Base-by-base conservation (phyloP, 2,888 invertebrate species). In the Lasius platythorax region DNA sequence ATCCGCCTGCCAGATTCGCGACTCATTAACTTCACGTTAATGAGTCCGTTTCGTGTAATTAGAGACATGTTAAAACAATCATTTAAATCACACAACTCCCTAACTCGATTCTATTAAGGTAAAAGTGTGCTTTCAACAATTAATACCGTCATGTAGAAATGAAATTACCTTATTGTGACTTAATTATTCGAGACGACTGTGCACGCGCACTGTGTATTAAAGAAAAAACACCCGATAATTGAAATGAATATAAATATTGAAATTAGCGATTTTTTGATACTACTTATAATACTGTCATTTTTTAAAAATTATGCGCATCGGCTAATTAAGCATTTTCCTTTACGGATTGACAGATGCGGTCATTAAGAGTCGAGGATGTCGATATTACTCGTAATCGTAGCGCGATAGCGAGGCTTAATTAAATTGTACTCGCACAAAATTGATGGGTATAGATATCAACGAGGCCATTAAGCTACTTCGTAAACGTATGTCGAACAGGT, bases 401-500 rank as follows among this genome's bases (percentile, higher is more conserved):
- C 50, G 67, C 33, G 68, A 53, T 76, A 53, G 64, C 46, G 56
- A 67, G 85, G 67, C 83, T 90, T 90, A 90, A 90, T 90, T 90
- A 89, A 89, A 90, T 90, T 90, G 90, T 88, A 90, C 89, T 90
- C 87, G 85, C 85, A 76, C 72, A 63, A 83, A 87, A 86, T 87
- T 87, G 87, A 90, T 76, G 90, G 68, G 63, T 83, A 68, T 66
- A 74, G 70, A 85, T 83, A 89, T 89, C 87, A 87, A 75, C 87
- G 83, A 50, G 87, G 53, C 83, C 72, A 84, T 90, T 87, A 82
- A 84, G 73, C 61, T 66, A 33, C 76, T 82, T 70, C 73, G 89
- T 84, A 87, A 90, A 89, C 82, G 87, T 89, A 87, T 89, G 90
- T 87, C 90, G 85, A 88, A 90, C 90, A 90, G 90, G 90, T 90